Evolutionary conservation across 2,797 vertebrate species (phyloP), one percentile per base, ranked within the genome.

Genomic region (Florisuga fusca): DNA sequence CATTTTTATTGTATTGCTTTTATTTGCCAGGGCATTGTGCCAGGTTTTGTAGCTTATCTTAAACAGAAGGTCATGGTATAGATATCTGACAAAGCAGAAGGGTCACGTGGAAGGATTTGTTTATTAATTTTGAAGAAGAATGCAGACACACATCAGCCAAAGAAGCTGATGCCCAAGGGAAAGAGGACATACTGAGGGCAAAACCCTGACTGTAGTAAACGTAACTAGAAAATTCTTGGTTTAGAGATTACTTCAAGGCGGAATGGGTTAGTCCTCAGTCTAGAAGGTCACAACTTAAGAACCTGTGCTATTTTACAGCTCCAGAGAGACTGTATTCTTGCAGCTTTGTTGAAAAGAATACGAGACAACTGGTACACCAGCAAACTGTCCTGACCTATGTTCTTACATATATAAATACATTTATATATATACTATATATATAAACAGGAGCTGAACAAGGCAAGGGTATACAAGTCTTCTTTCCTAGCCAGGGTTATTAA

Each of bases 401-500:
- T 45, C 69, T 84, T 81, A 45, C 6, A 46, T 85, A 46, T 46
- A 46, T 41, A 41, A n/a, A n/a, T n/a, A n/a, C n/a, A n/a, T n/a
- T n/a, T n/a, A n/a, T n/a, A n/a, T n/a, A n/a, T n/a, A n/a, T n/a
- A n/a, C n/a, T n/a, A n/a, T n/a, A 46, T 46, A 46, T 41, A 41
- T 41, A 41, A 41, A 41, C 38, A 41, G 38, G 38, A 41, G 38
- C 38, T 41, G 38, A 41, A 41, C 13, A 14, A 41, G 38, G 38
- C 38, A 15, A 41, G 38, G 38, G 38, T 12, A 41, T 41, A 41
- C 38, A 41, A 41, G 38, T 41, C 38, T 41, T 46, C 72, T 90
- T 93, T 81, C 55, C 36, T 74, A 90, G 88, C 48, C 67, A 90
- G 77, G 5, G 54, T 91, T 94, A 93, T 93, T 96, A 95, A 83